These are phyloP conservation scores for Megaleporinus macrocephalus DNA, from an alignment of 2,113 vertebrate genomes.

Conservation along the genomic window DNA sequence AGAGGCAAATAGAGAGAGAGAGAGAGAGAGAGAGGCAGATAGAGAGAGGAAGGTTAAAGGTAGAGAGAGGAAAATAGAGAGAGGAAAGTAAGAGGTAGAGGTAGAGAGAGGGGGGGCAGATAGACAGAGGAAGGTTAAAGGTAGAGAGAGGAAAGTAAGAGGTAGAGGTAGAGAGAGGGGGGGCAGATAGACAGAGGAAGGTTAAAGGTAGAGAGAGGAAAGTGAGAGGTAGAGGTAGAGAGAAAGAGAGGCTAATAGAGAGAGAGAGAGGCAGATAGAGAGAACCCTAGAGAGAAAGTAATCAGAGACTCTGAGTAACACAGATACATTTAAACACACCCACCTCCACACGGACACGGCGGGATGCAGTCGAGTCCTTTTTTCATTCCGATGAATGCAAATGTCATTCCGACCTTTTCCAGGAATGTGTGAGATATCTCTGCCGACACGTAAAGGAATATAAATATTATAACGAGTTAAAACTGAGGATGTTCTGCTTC, in stretches of 20 bases:
- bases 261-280: no score
- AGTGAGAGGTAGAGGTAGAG: slow-evolving; percentile 3
- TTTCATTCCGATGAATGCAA: slow-evolving; percentile 30
- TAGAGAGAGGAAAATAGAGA: not conserved
- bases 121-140: no score
- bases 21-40: slow-evolving; percentile 2
- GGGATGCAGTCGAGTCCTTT: not conserved
- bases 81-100: not conserved
- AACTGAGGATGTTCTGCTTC: no score
- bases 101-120: not conserved
- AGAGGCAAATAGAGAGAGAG: not conserved
- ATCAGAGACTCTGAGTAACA: slow-evolving; percentile 12
- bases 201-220: no score
- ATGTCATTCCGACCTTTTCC: slow-evolving; percentile 28
- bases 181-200: no score
- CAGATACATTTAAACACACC: not conserved
- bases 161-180: slow-evolving; percentile 5
- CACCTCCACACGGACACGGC: not conserved
- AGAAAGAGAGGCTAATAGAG: no score
- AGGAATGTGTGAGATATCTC: slow-evolving; percentile 2
- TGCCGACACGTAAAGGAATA: no score
- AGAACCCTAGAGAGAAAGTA: slow-evolving; percentile 11
- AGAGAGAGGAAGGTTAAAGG: not conserved
- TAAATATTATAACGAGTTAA: no score
- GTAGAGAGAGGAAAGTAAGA: no score